These are phyloP conservation scores for Heliconius charithonia DNA, from an alignment of 2,888 invertebrate genomes.

Conservation along the genomic window DNA sequence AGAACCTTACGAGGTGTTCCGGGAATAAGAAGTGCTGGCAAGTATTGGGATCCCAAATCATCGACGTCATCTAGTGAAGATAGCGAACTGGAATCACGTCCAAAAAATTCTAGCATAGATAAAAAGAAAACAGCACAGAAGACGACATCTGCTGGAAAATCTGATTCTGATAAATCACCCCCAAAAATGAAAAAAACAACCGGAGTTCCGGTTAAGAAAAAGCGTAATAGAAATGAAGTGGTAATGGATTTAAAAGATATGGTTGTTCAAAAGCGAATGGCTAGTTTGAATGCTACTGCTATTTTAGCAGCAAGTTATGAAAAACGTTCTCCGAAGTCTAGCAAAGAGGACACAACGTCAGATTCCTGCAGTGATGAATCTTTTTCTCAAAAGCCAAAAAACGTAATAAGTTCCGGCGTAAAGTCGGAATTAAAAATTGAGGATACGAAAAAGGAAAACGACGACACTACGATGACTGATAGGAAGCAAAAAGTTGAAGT, in stretches of 20 bases:
- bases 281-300: conserved; percentile 94
- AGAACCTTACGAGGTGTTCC: conserved; percentile 88
- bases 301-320: conserved; percentile 95
- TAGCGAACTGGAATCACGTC: conserved; percentile 77
- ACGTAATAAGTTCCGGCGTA: conserved; percentile 81
- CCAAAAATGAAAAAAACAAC: conserved; percentile 76
- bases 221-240: conserved; percentile 85
- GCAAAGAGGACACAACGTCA: conserved; percentile 84
- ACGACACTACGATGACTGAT: conserved; percentile 64
- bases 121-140: conserved; percentile 74
- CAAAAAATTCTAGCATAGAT: conserved; percentile 61
- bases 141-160: conserved; percentile 65
- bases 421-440: conserved; percentile 81
- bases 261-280: conserved; percentile 95
- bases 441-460: conserved; percentile 72
- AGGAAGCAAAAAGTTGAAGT: conserved; percentile 88
- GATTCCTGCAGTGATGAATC: conserved; percentile 82
- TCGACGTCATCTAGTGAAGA: conserved; percentile 85
- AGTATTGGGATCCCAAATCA: conserved; percentile 93
- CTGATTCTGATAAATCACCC: conserved; percentile 80
- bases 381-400: conserved; percentile 80
- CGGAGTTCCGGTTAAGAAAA: conserved; percentile 78
- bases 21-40: conserved; percentile 89
- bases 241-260: conserved; percentile 93
- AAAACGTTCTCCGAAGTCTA: conserved; percentile 85